Percentiles rank a stretch among this genome's conserved stretches.
phyloP scores from a whole-genome alignment of 2,888 invertebrate species.

The Brachycybe producta region DNA sequence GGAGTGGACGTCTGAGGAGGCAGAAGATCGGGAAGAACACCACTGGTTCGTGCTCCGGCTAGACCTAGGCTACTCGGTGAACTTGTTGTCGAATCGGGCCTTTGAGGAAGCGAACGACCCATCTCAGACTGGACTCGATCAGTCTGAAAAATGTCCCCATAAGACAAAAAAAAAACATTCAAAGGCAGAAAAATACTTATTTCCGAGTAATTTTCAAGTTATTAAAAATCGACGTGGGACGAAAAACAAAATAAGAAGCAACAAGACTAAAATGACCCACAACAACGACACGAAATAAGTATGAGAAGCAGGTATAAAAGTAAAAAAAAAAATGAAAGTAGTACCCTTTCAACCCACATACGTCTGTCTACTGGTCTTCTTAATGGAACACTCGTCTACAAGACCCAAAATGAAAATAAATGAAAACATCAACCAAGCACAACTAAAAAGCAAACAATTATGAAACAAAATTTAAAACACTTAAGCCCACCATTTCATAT shows the following conservation, averaged over 20 bases:
- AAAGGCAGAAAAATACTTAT: background rate
- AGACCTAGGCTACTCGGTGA: slow-evolving; percentile 36
- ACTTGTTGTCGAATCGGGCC: slow-evolving; percentile 18
- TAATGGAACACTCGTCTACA: slow-evolving; percentile 8
- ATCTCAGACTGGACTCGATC: slow-evolving; percentile 18
- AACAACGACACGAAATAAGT: too few species aligned
- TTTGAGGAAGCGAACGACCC: slow-evolving; percentile 16
- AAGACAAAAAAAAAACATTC: background rate
- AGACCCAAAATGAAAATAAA: slow-evolving; percentile 7
- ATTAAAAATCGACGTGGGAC: too few species aligned
- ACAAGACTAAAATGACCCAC: too few species aligned
- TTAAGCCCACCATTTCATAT: too few species aligned
- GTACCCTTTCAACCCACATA: slow-evolving; percentile 8
- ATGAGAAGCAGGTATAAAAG: too few species aligned
- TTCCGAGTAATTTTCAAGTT: background rate
- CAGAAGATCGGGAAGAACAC: slow-evolving; percentile 86
- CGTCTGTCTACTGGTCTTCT: slow-evolving; percentile 15
- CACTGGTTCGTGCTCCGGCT: slow-evolving; percentile 62
- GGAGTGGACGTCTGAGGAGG: slow-evolving; percentile 45
- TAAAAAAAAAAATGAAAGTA: too few species aligned
- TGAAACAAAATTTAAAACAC: too few species aligned
- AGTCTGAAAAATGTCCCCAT: slow-evolving; percentile 8
- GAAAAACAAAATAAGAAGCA: too few species aligned
- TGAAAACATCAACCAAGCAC: slow-evolving; percentile 10
- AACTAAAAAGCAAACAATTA: slow-evolving; percentile 4